Evolutionary conservation across 2,797 vertebrate genomes (phyloP).

Genomic region (Lepidocolaptes lacrymiger): DNA sequence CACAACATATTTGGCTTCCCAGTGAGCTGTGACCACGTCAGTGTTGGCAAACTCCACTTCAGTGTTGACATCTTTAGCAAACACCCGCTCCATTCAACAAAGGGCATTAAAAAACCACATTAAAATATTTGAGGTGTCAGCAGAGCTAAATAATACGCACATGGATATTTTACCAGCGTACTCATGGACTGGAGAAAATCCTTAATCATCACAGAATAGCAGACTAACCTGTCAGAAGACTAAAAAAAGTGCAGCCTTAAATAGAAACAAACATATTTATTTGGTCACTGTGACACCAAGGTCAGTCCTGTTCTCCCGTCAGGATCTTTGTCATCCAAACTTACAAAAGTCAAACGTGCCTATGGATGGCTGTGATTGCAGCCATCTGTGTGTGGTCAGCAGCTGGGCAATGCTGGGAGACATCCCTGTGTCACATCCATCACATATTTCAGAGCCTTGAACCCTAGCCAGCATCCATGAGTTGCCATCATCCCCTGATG

Average conservation of each 20-base stretch:
- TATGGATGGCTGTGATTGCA: background rate
- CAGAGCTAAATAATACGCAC: background rate
- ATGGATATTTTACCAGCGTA: background rate
- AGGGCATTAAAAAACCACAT: background rate
- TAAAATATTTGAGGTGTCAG: background rate
- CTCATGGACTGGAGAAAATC: background rate
- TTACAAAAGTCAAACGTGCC: background rate
- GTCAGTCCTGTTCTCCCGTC: background rate
- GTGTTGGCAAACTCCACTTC: background rate
- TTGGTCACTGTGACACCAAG: background rate
- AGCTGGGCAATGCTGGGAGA: background rate
- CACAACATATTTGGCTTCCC: background rate
- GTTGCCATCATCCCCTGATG: fast-evolving
- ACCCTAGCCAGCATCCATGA: background rate
- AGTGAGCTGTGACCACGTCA: background rate
- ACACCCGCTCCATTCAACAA: background rate
- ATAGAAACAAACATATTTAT: background rate
- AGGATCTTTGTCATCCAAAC: background rate
- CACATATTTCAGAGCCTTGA: background rate
- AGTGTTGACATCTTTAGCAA: background rate
- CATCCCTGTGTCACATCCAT: background rate
- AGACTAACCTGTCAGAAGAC: background rate
- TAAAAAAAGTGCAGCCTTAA: background rate
- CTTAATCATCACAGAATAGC: background rate
- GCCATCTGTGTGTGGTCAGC: background rate